Base-by-base conservation (phyloP, 2,888 invertebrate genomes). In the Caenorhabditis sp. region DNA sequence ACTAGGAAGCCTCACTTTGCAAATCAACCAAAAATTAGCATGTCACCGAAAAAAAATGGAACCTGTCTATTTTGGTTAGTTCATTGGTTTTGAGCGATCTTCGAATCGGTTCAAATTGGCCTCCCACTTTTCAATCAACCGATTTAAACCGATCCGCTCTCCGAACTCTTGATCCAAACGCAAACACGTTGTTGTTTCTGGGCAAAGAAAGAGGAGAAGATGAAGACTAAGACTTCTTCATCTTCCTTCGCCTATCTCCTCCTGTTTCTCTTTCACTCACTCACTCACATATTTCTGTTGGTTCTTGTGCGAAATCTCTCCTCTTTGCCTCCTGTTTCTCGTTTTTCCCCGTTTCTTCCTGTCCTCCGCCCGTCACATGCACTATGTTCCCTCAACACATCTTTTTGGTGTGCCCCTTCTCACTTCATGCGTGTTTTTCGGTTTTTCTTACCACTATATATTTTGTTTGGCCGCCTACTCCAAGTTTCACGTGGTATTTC, bases 281-380 rank as follows among this genome's bases (percentile, higher is more conserved):
- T 19, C 63, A 14, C 44, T 44, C 44, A 5, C 12, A n/a, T 44
- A 12, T 76, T 64, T 64, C n/a, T 47, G 47, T 24, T 31, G 24
- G 54, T 63, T 31, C 54, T 51, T 58, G 59, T 58, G 73, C 49
- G 63, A 73, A 58, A 70, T 58, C 58, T 63, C 47, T 56, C 56
- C 22, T 26, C 61, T 44, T 63, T 73, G 61, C 26, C 54, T 74
- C 58, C 58, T 59, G 47, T 61, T 59, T 61, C 72, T 72, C 35
- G 19, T 22, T 47, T 47, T 47, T n/a, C 19, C 10, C 10, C n/a
- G 19, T 5, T 19, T 24, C 49, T 26, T 59, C 44, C 59, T 58
- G 66, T 49, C 58, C 76, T 69, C 70, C 58, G 5, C 69, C 64
- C 79, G 63, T 70, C 79, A 63, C 70, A 64, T 70, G 79, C 79